A percentile compares a stretch with the other conserved stretches of the same genome.
phyloP scores from a whole-genome alignment of 2,797 vertebrate species.

The Tokudaia tokunoshimensis region DNA sequence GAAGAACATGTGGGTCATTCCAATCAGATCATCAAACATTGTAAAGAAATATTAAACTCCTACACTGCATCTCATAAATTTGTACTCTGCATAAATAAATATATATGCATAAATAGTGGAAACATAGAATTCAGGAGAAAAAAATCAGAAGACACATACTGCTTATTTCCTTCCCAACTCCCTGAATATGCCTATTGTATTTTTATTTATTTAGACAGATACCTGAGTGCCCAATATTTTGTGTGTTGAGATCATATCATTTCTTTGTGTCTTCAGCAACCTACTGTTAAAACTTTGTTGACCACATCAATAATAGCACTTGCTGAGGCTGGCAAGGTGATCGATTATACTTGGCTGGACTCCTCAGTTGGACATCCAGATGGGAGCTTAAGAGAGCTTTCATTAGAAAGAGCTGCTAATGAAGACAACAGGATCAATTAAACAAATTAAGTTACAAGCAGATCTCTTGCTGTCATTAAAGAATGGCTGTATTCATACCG shows the following conservation, averaged over 20 bases:
- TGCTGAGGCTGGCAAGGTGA: background rate
- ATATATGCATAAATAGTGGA: background rate
- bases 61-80: background rate
- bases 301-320: background rate
- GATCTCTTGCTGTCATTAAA: conserved; percentile 21
- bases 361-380: background rate
- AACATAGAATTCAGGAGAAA: background rate
- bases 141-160: background rate
- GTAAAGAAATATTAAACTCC: background rate
- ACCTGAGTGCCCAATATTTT: background rate
- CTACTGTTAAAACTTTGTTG: conserved; percentile 9
- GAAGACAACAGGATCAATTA: conserved; percentile 50
- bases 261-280: conserved; percentile 29
- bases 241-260: background rate
- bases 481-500: background rate
- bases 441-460: conserved; percentile 52
- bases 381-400: conserved; percentile 26
- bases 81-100: background rate
- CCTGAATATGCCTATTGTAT: background rate
- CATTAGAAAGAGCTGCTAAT: conserved; percentile 54
- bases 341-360: conserved; percentile 26
- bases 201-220: background rate
- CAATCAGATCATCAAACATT: background rate
- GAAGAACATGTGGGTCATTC: background rate
- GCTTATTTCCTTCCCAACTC: conserved; percentile 9